Evolutionary conservation across 2,888 invertebrate genomes (phyloP).

Genomic region (Drosophila maculinotata): DNA sequence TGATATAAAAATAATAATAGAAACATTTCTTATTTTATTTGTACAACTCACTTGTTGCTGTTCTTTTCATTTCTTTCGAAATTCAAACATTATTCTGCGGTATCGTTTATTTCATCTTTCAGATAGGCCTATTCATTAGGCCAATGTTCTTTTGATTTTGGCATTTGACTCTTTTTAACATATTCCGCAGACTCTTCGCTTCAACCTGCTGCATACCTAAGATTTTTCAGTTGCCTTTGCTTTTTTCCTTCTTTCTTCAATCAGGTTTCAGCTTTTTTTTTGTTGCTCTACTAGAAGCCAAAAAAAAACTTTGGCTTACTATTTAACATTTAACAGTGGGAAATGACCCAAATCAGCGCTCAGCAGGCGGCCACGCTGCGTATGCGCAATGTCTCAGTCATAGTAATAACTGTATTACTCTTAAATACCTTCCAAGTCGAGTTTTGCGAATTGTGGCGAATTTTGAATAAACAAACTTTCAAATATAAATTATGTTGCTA

Average conservation of each 20-base stretch:
- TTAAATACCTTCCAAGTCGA: not conserved
- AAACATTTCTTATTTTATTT: not conserved
- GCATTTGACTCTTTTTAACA: not conserved
- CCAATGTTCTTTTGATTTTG: not conserved
- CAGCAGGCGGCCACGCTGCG: conserved; percentile 25
- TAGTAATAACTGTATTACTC: not conserved
- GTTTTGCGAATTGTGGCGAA: not conserved
- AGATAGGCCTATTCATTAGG: conserved; percentile 5
- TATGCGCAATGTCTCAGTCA: conserved; percentile 38
- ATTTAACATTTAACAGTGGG: too few species aligned
- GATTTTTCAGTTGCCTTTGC: conserved; percentile 5
- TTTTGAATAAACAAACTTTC: too few species aligned
- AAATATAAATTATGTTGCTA: too few species aligned
- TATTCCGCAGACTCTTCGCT: not conserved
- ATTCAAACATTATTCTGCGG: not conserved
- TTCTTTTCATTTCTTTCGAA: not conserved
- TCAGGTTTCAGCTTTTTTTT: not conserved
- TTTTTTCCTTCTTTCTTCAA: not conserved
- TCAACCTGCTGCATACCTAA: not conserved
- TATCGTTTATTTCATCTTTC: not conserved
- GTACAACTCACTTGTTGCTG: not conserved
- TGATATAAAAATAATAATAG: not conserved
- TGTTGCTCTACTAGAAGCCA: not conserved
- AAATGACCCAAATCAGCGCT: conserved; percentile 44
- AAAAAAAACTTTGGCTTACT: too few species aligned